These are phyloP conservation scores for Nothocercus nigrocapillus DNA, from an alignment of 2,113 vertebrate species.

Conservation along the genomic window DNA sequence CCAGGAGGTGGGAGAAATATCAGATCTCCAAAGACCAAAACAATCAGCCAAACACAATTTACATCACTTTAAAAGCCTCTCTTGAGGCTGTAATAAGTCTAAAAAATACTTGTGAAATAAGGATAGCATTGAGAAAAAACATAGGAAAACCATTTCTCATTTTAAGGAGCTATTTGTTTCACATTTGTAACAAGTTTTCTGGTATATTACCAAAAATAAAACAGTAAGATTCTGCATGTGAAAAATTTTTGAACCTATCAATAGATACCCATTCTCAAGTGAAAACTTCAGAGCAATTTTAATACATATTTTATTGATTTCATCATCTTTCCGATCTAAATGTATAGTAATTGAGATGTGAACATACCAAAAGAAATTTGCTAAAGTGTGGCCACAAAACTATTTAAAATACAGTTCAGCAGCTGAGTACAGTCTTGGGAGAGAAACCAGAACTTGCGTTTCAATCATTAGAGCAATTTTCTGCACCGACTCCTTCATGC, in stretches of 20 bases:
- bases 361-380: conserved; percentile 1
- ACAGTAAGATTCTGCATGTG: background rate
- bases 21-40: background rate
- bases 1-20: background rate
- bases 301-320: conserved; percentile 37
- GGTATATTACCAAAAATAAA: background rate
- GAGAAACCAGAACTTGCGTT: conserved; percentile 9
- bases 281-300: conserved; percentile 11
- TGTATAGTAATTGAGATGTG: background rate
- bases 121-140: conserved; percentile 7
- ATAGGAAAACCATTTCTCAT: background rate
- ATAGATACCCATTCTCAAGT: conserved; percentile 27
- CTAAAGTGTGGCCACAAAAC: background rate
- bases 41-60: background rate
- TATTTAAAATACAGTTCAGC: conserved; percentile 13
- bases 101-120: background rate
- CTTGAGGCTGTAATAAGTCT: background rate
- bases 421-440: conserved; percentile 1
- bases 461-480: conserved; percentile 49
- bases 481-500: background rate
- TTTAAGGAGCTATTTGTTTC: background rate
- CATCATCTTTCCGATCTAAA: conserved; percentile 44
- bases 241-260: conserved; percentile 8
- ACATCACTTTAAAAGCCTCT: background rate
- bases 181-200: background rate